Base-by-base conservation (phyloP, 2,888 invertebrate genomes). In the Drosophila engyochracea region DNA sequence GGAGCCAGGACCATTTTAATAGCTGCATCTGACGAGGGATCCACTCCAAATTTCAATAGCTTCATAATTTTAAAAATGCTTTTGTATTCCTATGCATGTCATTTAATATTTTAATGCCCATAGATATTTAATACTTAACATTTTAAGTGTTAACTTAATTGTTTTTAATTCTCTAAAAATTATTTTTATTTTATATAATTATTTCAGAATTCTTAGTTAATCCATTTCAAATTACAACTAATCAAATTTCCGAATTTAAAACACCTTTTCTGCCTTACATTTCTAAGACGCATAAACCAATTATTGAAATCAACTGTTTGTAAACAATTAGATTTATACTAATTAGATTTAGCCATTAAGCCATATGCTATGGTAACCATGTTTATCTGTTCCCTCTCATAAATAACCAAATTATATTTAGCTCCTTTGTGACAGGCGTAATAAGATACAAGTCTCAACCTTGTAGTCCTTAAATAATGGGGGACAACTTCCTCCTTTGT, bases 21-120 rank as follows among this genome's bases (percentile, higher is more conserved):
- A 4, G 41, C 72, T 76, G 77, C 19, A 55, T 44, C 22, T 81
- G 76, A 81, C 68, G 31, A 44, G 57, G 72, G 63, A 54, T 69
- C 44, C 30, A 31, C 30, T 52, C 10, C 4, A 39, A 58, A 28
- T 14, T 51, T 22, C 12, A 39, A 41, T 31, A 22, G 16, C 10
- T 4, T 16, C 19, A 31, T 2, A 12, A 16, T 35, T 14, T 30
- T 19, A 0, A 3, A 10, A 41, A 22, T 37, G 7, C 9, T 14
- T 54, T 0, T 37, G 5, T 6, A 37, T 16, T 6, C 16, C 35
- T 4, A 12, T 12, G 22, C 3, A 62, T 41, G 10, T 7, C 47
- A 47, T 22, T 47, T 22, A 4, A 16, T 2, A 16, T 10, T 10
- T 19, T 10, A 3, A 35, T 35, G 2, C 1, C 3, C 1, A 41